Base-by-base conservation (phyloP, 1,140 invertebrate species). In the Ceratina australensis region DNA sequence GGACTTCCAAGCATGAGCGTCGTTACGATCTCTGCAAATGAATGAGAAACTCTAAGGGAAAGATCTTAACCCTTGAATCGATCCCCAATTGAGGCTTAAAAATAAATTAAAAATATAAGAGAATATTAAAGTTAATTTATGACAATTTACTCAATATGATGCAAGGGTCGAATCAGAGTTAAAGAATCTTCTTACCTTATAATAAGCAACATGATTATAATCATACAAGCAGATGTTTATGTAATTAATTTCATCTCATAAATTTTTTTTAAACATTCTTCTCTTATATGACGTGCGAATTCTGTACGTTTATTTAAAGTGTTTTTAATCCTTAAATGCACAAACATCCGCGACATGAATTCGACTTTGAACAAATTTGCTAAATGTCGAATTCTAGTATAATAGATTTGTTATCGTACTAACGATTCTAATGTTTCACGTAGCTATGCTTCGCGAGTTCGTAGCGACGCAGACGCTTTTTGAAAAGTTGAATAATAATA, bases 391-490 rank as follows among this genome's bases (percentile, higher is more conserved):
- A 0, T n/a, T 18, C 16, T 10, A 4, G 12, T 63, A 15, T 3
- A n/a, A 24, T 26, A 20, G 5, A 13, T 5, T 33, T n/a, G n/a
- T n/a, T n/a, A n/a, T n/a, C n/a, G 0, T 5, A 15, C 20, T 12
- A 47, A 0, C 2, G 2, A 68, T 15, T 16, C 8, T 56, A 42
- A 8, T 56, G 28, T 47, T 26, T 18, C n/a, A n/a, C n/a, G n/a
- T n/a, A n/a, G 28, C 28, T 33, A 33, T 5, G 5, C 33, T 5
- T n/a, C 33, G 7, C 56, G 22, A 15, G n/a, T 56, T 1, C 33
- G 33, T 64, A 63, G 75, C 67, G 60, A 78, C 75, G 75, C 75
- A 22, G 52, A 72, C 72, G 67, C 75, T 72, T 64, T n/a, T 12
- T 33, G 59, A 52, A 64, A 72, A 49, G 60, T 69, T 77, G 10